Evolutionary conservation across 2,888 invertebrate genomes (phyloP).

Genomic region (Synanthedon andrenaeformis): DNA sequence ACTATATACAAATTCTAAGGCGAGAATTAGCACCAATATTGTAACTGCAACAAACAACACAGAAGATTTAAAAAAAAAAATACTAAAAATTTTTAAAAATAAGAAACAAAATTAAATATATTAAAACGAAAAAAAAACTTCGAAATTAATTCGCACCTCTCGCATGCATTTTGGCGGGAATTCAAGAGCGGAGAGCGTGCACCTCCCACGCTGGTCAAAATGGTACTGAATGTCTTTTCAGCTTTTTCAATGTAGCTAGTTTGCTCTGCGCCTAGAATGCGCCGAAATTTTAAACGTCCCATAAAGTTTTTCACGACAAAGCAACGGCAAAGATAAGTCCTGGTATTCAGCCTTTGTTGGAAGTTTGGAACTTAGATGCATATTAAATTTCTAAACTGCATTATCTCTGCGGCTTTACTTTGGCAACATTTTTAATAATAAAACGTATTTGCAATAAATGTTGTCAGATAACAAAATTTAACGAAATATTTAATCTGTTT

Average conservation of each 20-base stretch:
- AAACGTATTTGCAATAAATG: too few relatives aligned
- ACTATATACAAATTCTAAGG: slow-evolving; percentile 36
- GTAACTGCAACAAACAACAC: slow-evolving; percentile 44
- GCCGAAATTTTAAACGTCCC: background rate
- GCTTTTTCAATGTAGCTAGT: background rate
- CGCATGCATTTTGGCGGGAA: slow-evolving; percentile 51
- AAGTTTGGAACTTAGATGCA: background rate
- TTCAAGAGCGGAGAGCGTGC: slow-evolving; percentile 31
- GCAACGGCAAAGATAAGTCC: background rate
- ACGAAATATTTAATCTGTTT: too few relatives aligned
- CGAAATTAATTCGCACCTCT: slow-evolving; percentile 28
- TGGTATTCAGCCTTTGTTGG: background rate
- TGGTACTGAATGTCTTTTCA: slow-evolving; percentile 23
- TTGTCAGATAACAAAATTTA: too few relatives aligned
- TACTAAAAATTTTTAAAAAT: background rate
- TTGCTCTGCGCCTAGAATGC: too few relatives aligned
- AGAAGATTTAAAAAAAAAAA: slow-evolving; percentile 3
- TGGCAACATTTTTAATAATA: too few relatives aligned
- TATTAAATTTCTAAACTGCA: background rate
- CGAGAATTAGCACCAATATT: slow-evolving; percentile 45
- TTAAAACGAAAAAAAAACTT: slow-evolving; percentile 3
- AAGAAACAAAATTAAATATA: background rate
- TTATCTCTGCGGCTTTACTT: too few relatives aligned
- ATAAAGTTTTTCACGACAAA: slow-evolving; percentile 3
- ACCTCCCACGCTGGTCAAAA: slow-evolving; percentile 22